These are phyloP conservation scores for Brotula barbata DNA, from an alignment of 2,797 vertebrate genomes.

Conservation along the genomic window DNA sequence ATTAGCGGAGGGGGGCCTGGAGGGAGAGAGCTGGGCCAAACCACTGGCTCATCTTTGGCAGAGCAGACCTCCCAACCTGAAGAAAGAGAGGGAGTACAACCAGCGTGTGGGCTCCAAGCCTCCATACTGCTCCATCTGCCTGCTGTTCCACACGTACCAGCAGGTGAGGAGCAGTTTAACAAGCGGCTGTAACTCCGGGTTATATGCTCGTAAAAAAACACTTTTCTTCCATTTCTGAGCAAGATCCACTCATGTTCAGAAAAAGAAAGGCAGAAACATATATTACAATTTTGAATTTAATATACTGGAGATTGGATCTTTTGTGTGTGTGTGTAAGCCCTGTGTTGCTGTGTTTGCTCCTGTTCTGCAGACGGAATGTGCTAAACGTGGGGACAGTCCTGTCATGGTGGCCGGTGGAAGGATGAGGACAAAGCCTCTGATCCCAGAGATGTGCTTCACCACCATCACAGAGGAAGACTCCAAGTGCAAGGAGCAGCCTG, in stretches of 20 bases:
- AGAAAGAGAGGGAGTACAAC: conserved; percentile 92
- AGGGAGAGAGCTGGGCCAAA: conserved; percentile 93
- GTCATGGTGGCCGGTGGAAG: conserved; percentile 65
- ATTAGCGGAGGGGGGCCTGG: conserved; percentile 83
- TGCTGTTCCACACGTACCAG: conserved; percentile 88
- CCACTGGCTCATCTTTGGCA: conserved; percentile 93
- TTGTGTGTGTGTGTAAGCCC: no score
- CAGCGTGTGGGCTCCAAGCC: conserved; percentile 84
- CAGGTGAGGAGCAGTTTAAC: conserved; percentile 77
- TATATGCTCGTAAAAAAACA: no score
- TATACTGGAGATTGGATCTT: no score
- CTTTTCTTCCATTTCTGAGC: no score
- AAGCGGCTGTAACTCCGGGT: background rate
- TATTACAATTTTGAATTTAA: no score
- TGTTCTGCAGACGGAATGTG: conserved; percentile 82
- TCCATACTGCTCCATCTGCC: conserved; percentile 91
- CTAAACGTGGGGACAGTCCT: conserved; percentile 67
- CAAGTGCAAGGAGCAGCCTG: conserved; percentile 81
- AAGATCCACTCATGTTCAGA: no score
- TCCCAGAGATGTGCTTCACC: conserved; percentile 96
- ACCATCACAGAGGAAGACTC: conserved; percentile 86
- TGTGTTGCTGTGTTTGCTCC: conserved; percentile 7
- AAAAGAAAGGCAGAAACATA: no score
- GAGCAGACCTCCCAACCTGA: conserved; percentile 88
- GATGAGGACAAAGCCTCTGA: conserved; percentile 86